phyloP scores from a whole-genome alignment of 2,888 invertebrate genomes.

The Hylaea fasciaria region DNA sequence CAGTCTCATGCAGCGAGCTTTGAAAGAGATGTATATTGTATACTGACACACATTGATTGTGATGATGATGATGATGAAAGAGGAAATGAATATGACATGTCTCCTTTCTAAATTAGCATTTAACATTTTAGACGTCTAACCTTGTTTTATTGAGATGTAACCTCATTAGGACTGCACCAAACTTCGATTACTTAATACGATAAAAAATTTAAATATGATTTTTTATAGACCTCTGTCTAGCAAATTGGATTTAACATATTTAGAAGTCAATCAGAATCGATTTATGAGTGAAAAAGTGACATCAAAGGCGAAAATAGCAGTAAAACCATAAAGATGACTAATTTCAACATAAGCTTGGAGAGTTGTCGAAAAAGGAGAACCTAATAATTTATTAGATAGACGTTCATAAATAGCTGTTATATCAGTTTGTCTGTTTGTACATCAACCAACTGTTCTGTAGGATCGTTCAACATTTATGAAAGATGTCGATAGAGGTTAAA shows the following conservation, averaged over 20 bases:
- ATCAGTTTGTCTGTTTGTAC: not conserved
- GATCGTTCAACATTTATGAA: no score
- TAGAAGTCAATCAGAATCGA: conserved; percentile 11
- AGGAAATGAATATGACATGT: no score
- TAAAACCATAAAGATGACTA: conserved; percentile 1
- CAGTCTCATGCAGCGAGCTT: no score
- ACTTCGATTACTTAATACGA: not conserved
- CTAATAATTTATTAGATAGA: not conserved
- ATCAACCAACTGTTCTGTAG: no score
- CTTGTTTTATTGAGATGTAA: no score
- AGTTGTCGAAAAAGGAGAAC: conserved; percentile 2
- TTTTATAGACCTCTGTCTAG: conserved; percentile 6
- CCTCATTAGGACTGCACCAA: not conserved
- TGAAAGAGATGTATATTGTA: no score
- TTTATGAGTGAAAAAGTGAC: conserved; percentile 13
- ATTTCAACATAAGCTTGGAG: conserved; percentile 4
- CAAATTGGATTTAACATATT: conserved; percentile 10
- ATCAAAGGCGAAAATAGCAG: conserved; percentile 14
- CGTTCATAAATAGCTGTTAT: not conserved
- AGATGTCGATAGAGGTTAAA: no score
- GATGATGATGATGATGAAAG: no score
- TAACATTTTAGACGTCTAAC: no score
- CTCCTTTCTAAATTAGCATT: no score
- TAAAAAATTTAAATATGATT: not conserved
- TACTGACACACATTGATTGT: no score